Conservation (phyloP, 2,888 invertebrate species). For the Volucella zonaria region DNA sequence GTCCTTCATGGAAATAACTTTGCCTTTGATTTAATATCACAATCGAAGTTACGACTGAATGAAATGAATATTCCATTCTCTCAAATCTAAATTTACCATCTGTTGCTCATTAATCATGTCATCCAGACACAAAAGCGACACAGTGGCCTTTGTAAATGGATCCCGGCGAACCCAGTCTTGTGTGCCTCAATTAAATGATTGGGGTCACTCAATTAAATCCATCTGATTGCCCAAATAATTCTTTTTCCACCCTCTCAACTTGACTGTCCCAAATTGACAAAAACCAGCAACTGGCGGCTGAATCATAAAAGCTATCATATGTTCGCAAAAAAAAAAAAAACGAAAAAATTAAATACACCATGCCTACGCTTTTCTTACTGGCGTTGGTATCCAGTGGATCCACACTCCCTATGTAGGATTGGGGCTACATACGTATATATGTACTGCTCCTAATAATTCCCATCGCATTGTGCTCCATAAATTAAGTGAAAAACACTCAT, state of each 20-base stretch:
- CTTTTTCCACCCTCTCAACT: not conserved
- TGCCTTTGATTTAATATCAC: no score
- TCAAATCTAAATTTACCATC: conserved; percentile 37
- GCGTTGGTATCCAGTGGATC: conserved; percentile 36
- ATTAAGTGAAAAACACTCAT: conserved; percentile 76
- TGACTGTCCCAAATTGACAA: conserved; percentile 33
- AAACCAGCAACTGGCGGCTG: conserved; percentile 38
- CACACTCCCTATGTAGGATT: not conserved
- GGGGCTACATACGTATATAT: conserved; percentile 5
- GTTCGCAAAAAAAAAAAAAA: conserved; percentile 35
- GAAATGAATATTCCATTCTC: not conserved
- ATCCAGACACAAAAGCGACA: conserved; percentile 12
- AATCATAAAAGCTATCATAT: conserved; percentile 30
- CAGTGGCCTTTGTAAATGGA: conserved; percentile 26
- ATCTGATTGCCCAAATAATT: conserved; percentile 71
- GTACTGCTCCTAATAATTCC: conserved; percentile 67
- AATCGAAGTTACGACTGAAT: no score
- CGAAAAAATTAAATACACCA: not conserved
- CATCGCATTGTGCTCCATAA: conserved; percentile 73
- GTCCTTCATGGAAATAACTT: no score
- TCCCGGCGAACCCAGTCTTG: conserved; percentile 23
- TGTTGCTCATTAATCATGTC: conserved; percentile 46
- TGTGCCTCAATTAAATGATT: conserved; percentile 68
- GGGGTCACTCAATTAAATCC: conserved; percentile 72
- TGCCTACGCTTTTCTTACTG: conserved; percentile 29